Percentiles rank a stretch among this genome's conserved stretches.
Evolutionary conservation across 2,113 vertebrate species (phyloP).

Genomic region (Dipodomys ordii): DNA sequence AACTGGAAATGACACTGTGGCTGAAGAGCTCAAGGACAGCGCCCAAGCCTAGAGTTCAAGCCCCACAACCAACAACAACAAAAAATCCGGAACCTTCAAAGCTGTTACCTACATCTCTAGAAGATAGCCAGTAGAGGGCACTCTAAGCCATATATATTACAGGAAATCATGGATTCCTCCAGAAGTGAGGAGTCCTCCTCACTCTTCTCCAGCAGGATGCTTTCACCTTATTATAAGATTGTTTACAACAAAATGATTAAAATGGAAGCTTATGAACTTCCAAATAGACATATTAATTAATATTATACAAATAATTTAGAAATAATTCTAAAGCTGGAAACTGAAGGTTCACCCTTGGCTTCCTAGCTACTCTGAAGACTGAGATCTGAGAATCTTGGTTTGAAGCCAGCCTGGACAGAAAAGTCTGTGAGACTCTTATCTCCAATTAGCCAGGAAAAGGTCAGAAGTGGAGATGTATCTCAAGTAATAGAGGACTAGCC

Average conservation of each 20-base stretch:
- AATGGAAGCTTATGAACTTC: background rate
- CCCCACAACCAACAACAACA: too few relatives aligned
- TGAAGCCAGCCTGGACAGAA: too few relatives aligned
- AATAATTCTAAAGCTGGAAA: background rate
- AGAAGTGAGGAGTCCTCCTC: background rate
- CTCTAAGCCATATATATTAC: background rate
- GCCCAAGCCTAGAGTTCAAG: too few relatives aligned
- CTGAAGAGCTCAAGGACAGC: too few relatives aligned
- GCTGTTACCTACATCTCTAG: background rate
- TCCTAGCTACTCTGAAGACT: too few relatives aligned
- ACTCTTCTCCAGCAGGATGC: background rate
- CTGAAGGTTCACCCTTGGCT: too few relatives aligned
- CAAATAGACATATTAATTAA: slow-evolving; percentile 10
- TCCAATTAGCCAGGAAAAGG: too few relatives aligned
- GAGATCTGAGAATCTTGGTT: too few relatives aligned
- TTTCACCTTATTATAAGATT: background rate
- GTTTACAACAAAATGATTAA: background rate
- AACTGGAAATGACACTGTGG: too few relatives aligned
- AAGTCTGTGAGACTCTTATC: too few relatives aligned
- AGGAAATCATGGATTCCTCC: background rate
- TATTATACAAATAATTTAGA: background rate
- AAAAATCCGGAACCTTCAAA: background rate
- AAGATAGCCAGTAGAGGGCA: slow-evolving; percentile 68
- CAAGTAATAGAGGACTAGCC: too few relatives aligned
- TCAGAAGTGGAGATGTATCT: too few relatives aligned